Evolutionary conservation across 2,888 invertebrate species (phyloP).

Genomic region (Callyntrura guangdongensis): DNA sequence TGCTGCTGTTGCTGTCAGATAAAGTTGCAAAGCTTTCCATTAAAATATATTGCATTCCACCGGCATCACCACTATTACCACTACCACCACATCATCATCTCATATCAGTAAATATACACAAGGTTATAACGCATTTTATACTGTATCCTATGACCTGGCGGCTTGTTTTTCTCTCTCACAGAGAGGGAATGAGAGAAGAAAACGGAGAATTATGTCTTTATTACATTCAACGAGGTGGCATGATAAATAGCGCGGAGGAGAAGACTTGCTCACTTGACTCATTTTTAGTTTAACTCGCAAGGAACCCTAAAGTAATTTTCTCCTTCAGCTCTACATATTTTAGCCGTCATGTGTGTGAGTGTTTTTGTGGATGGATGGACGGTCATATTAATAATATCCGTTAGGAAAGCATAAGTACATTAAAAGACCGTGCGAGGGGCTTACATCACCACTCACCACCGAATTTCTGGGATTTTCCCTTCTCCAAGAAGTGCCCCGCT

Average conservation of each 20-base stretch:
- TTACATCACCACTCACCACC: slow-evolving; percentile 39
- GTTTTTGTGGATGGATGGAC: slow-evolving; percentile 48
- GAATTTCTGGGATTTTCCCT: background rate
- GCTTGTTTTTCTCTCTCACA: slow-evolving; percentile 54
- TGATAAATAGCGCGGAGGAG: slow-evolving; percentile 69
- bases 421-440: slow-evolving; percentile 47
- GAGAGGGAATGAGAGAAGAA: slow-evolving; percentile 27
- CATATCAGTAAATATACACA: slow-evolving; percentile 21
- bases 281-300: slow-evolving; percentile 25
- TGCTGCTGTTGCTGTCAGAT: slow-evolving; percentile 67
- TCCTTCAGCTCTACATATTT: slow-evolving; percentile 53
- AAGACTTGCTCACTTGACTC: slow-evolving; percentile 62
- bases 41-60: slow-evolving; percentile 68
- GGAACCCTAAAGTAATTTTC: slow-evolving; percentile 52
- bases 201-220: slow-evolving; percentile 78
- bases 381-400: slow-evolving; percentile 59
- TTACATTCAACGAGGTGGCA: slow-evolving; percentile 78
- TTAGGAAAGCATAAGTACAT: slow-evolving; percentile 39
- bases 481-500: background rate
- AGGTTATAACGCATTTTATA: slow-evolving; percentile 38
- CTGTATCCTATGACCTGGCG: slow-evolving; percentile 61
- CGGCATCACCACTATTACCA: slow-evolving; percentile 48
- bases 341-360: slow-evolving; percentile 42
- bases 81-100: slow-evolving; percentile 5
- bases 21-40: slow-evolving; percentile 73